Evolutionary conservation across 2,888 invertebrate species (phyloP).

Genomic region (Sepiola atlantica): DNA sequence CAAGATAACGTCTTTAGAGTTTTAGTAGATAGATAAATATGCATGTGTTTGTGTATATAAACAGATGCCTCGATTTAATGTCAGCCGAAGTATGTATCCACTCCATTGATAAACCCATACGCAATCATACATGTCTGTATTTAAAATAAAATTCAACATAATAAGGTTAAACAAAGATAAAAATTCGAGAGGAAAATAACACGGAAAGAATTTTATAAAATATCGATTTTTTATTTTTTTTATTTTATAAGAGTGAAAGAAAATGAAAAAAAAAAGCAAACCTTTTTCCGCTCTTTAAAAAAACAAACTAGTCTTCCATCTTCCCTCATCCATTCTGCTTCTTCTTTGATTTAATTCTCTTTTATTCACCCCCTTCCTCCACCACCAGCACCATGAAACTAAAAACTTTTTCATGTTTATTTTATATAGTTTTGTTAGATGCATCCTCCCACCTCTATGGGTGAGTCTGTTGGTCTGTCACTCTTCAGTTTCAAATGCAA

Average conservation of each 20-base stretch:
- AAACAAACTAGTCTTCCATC: background rate
- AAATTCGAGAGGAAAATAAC: background rate
- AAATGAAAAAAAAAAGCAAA: background rate
- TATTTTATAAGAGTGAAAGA: background rate
- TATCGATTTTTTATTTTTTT: background rate
- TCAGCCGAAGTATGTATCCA: background rate
- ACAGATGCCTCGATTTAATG: background rate
- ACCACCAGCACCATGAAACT: background rate
- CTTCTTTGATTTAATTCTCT: background rate
- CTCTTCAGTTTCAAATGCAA: no score
- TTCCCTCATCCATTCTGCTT: background rate
- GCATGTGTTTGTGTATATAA: background rate
- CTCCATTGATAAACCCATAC: background rate
- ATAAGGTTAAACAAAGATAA: background rate
- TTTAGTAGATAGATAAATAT: background rate
- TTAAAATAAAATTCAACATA: background rate
- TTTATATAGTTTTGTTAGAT: no score
- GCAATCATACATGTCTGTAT: slow-evolving; percentile 17
- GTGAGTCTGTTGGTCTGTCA: no score
- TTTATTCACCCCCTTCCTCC: background rate
- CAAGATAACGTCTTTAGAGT: no score
- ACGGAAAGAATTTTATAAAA: slow-evolving; percentile 16
- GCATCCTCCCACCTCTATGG: no score
- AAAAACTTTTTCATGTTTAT: background rate
- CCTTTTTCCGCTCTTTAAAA: background rate